Evolutionary conservation across 2,797 vertebrate species (phyloP).

Genomic region (Chromis chromis): DNA sequence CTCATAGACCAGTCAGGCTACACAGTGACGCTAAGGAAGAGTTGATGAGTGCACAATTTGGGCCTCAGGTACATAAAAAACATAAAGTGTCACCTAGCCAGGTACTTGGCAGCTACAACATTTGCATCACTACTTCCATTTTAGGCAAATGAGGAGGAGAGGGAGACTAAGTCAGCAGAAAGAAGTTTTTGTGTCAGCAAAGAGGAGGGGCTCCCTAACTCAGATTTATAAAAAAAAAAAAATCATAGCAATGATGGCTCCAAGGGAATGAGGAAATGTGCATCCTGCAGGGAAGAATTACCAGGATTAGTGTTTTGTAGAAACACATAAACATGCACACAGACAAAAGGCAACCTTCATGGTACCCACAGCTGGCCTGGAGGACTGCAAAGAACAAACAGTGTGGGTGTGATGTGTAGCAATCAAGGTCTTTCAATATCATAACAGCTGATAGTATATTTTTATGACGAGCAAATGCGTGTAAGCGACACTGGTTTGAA

Average conservation of each 20-base stretch:
- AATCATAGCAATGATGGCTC: slow-evolving; percentile 11
- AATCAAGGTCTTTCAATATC: slow-evolving; percentile 20
- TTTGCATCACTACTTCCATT: slow-evolving; percentile 50
- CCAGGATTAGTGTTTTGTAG: slow-evolving; percentile 13
- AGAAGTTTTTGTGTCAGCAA: slow-evolving; percentile 41
- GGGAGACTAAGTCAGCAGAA: slow-evolving; percentile 45
- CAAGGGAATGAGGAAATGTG: slow-evolving; percentile 5
- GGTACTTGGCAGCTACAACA: slow-evolving; percentile 29
- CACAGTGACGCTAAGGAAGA: slow-evolving; percentile 33
- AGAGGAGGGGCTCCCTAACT: slow-evolving; percentile 16
- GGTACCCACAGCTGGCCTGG: slow-evolving; percentile 13
- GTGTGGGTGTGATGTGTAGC: slow-evolving; percentile 22
- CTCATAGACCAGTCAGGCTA: slow-evolving; percentile 7
- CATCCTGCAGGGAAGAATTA: slow-evolving; percentile 8
- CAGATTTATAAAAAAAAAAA: slow-evolving; percentile 1
- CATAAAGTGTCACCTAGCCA: slow-evolving; percentile 29
- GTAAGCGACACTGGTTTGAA: slow-evolving; percentile 27
- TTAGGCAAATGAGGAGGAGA: slow-evolving; percentile 38
- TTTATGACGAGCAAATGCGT: slow-evolving; percentile 30
- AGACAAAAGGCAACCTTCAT: slow-evolving; percentile 8
- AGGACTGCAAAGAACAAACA: slow-evolving; percentile 39
- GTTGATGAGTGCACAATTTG: slow-evolving; percentile 16
- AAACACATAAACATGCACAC: slow-evolving; percentile 12
- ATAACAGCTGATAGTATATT: not conserved
- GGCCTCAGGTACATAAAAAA: slow-evolving; percentile 30